Evolutionary conservation across 2,113 vertebrate species (phyloP), one percentile per base, ranked within the genome.

Genomic region (Lota lota): DNA sequence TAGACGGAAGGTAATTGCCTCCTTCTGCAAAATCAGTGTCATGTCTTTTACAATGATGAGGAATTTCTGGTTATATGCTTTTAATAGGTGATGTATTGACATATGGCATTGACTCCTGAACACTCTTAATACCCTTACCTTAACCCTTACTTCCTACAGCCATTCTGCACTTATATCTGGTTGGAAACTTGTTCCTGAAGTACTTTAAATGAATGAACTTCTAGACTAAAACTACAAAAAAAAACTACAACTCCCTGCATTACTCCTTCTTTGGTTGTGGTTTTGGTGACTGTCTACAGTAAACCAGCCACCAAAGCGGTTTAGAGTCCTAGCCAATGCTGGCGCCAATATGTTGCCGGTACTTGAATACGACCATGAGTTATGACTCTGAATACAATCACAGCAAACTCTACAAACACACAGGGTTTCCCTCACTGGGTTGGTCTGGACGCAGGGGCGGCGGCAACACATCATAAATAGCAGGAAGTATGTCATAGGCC

Each of bases 401-500:
- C 68, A 74, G 61, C 75, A 68, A 80, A 75, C 19, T 70, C 75
- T 67, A 62, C 73, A 40, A 68, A 72, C 53, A 17, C 15, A 51
- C 65, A 65, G 70, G 68, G 79, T 79, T 84, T 83, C 82, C 82
- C 78, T 67, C 68, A 63, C 72, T 79, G 17, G 56, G 67, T 66
- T 66, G 72, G 69, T 78, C 85, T 74, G 72, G 82, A 83, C 67
- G 62, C 61, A n/a, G 76, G 77, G 85, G 85, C 75, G 68, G 66
- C 75, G 62, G 24, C 79, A 82, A 84, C 91, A 89, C 84, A 72
- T 88, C 85, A 81, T 91, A 91, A 91, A 92, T 90, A 90, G 88
- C 70, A 71, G 60, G 73, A 74, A 77, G 74, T 88, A 84, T 84
- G 85, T 85, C 78, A 67, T 72, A 77, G 70, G 72, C 75, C 82